A percentile compares a stretch with the other conserved stretches of the same genome.
Evolutionary conservation across 2,113 vertebrate species (phyloP).

Genomic region (Gymnocephalus cernua): DNA sequence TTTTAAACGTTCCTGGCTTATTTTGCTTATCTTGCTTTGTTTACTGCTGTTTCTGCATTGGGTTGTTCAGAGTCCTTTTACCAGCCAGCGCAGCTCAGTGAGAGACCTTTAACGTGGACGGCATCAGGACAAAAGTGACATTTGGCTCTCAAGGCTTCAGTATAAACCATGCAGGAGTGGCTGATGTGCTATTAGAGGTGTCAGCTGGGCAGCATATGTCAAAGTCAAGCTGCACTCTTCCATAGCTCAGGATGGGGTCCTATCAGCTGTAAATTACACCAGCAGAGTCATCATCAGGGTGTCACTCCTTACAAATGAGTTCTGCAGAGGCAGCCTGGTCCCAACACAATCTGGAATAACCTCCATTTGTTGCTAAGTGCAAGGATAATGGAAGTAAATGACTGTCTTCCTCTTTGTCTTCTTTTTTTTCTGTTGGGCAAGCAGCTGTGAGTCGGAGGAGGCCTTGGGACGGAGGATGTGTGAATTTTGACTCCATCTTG

Average conservation of each 20-base stretch:
- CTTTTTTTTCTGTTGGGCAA: background rate
- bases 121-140: conserved; percentile 42
- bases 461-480: background rate
- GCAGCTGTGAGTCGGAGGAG: conserved; percentile 7
- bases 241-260: conserved; percentile 19
- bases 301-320: conserved; percentile 57
- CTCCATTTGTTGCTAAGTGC: conserved; percentile 48
- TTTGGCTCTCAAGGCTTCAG: conserved; percentile 12
- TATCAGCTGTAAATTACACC: conserved; percentile 55
- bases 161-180: conserved; percentile 22
- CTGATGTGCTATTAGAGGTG: conserved; percentile 35
- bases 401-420: conserved; percentile 30
- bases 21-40: background rate
- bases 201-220: conserved; percentile 30
- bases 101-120: conserved; percentile 26
- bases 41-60: background rate
- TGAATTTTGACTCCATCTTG: conserved; percentile 28
- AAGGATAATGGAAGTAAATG: conserved; percentile 50
- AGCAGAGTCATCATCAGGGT: conserved; percentile 40
- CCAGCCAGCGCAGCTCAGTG: background rate
- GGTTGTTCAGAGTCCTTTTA: conserved; percentile 8
- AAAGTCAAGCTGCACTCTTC: conserved; percentile 17
- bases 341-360: conserved; percentile 34
- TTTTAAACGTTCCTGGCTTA: background rate
- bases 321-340: conserved; percentile 33